Evolutionary conservation across 2,797 vertebrate species (phyloP).

Genomic region (Spea hammondii): DNA sequence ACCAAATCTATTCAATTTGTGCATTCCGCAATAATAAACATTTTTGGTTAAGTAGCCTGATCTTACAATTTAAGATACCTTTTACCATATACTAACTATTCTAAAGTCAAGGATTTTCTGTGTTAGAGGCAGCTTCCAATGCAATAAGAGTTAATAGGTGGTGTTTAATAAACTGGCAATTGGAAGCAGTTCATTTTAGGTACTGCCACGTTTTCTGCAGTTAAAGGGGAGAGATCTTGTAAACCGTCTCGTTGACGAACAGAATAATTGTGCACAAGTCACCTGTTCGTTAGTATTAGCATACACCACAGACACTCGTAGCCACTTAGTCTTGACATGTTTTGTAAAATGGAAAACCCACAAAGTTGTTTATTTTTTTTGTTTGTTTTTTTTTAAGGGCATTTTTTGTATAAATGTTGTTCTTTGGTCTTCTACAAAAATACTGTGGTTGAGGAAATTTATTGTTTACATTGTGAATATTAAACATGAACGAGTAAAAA

Average conservation of each 20-base stretch:
- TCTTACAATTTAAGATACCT: too few species aligned
- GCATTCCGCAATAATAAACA: too few species aligned
- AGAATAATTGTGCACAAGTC: neutral
- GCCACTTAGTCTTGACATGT: constrained; percentile 35
- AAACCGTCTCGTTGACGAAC: neutral
- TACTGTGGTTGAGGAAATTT: constrained; percentile 62
- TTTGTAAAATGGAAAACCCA: constrained; percentile 52
- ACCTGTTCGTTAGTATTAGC: neutral
- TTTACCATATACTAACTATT: too few species aligned
- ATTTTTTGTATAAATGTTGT: constrained; percentile 69
- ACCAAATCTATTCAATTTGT: too few species aligned
- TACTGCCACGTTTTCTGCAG: neutral
- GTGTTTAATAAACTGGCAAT: neutral
- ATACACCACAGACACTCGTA: constrained; percentile 32
- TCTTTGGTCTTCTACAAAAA: constrained; percentile 60
- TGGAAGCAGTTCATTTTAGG: neutral
- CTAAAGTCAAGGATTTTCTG: neutral
- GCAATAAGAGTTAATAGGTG: neutral
- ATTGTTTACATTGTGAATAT: constrained; percentile 69
- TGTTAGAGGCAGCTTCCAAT: neutral
- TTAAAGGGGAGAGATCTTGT: constrained; percentile 7
- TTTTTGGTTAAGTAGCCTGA: too few species aligned
- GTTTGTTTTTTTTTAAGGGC: constrained; percentile 62
- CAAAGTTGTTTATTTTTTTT: constrained; percentile 22
- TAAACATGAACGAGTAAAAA: constrained; percentile 60